Base-by-base conservation (phyloP, 2,888 invertebrate genomes). In the Drosophila heteroneura region DNA sequence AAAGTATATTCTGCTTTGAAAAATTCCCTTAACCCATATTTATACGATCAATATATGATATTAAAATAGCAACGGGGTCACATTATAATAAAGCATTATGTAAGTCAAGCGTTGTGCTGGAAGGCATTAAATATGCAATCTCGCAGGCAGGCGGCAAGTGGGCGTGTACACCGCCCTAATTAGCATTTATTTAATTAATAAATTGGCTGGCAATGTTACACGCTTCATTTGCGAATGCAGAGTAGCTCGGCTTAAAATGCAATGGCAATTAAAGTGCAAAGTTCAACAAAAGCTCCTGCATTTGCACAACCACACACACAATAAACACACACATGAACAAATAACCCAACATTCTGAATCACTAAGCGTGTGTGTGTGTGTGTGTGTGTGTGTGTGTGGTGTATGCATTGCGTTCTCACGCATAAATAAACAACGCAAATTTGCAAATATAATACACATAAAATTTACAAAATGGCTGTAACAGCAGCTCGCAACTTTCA, bases 401-500 rank as follows among this genome's bases (percentile, higher is more conserved):
- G 68, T 62, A 64, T 67, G 75, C 61, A 44, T 58, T 72, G 70
- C 66, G 78, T 70, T 78, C 74, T 73, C 74, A 82, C 76, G 85
- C 85, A 85, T 85, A 85, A 88, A 85, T 88, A 88, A 85, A 85
- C 88, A 88, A 80, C 73, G 60, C 79, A 86, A 83, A 89, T 86
- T 89, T 81, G 81, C 84, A 86, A 86, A 84, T 86, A 86, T 86
- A 81, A 87, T 89, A 76, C 76, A 87, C 79, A 89, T 80, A 77
- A 85, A 86, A 83, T 85, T 73, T 85, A 81, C 85, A 76, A 82
- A 85, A 88, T 82, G 81, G 83, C 81, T 76, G 78, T 85, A 80
- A 57, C 77, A 70, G 70, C 68, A 61, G 74, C 56, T 71, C 51
- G 53, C 52, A 79, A 87, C 72, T 89, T 84, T 86, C 68, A 37